Conservation (phyloP, 2,888 invertebrate genomes). For the Linnaemya tessellans region DNA sequence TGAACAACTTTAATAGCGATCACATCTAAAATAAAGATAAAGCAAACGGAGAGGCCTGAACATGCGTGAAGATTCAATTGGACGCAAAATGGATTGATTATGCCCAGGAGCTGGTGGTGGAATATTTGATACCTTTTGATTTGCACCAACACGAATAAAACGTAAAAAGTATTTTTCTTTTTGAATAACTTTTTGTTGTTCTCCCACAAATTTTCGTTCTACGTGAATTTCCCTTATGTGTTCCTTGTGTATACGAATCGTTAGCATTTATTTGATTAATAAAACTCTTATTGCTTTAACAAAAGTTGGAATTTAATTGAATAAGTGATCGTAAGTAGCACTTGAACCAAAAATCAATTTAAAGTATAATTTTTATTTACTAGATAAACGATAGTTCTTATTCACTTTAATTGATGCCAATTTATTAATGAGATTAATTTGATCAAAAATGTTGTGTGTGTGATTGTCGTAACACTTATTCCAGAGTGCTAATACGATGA, state of each 20-base stretch:
- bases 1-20: too few relatives aligned
- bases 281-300: conserved; percentile 27
- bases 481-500: background rate
- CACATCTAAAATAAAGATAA: background rate
- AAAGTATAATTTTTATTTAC: conserved; percentile 2
- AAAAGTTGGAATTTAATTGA: conserved; percentile 41
- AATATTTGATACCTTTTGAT: background rate
- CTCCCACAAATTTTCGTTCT: too few relatives aligned
- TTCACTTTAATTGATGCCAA: conserved; percentile 18
- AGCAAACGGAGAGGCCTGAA: too few relatives aligned
- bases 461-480: background rate
- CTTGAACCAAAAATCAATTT: conserved; percentile 27
- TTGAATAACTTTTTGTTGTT: too few relatives aligned
- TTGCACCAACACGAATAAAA: background rate
- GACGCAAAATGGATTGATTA: background rate
- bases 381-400: background rate
- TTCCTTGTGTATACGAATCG: background rate
- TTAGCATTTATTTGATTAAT: background rate
- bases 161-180: background rate
- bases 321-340: conserved; percentile 32
- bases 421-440: conserved; percentile 57
- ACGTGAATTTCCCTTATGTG: background rate
- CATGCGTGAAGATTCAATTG: too few relatives aligned
- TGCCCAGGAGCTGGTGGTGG: background rate
- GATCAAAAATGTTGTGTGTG: background rate